These are phyloP conservation scores for Nipponacmea schrenckii DNA, from an alignment of 2,888 invertebrate species.

Conservation along the genomic window DNA sequence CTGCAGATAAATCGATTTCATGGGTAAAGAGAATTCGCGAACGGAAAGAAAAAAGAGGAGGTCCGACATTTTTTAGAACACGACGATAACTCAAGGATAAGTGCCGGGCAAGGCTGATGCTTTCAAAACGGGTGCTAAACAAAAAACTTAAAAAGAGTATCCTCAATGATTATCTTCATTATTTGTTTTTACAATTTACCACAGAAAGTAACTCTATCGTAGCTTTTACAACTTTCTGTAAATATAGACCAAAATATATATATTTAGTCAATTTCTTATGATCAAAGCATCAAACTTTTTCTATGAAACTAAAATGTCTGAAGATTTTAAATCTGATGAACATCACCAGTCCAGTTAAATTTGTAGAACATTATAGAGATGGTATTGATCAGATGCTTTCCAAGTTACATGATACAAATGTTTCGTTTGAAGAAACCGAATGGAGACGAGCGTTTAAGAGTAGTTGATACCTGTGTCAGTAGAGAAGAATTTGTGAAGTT, in stretches of 20 bases:
- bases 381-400: not conserved
- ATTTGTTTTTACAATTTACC: slow-evolving; percentile 15
- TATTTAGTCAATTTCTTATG: slow-evolving; percentile 16
- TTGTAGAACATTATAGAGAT: not conserved
- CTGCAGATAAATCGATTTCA: too few relatives aligned
- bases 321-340: not conserved
- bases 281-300: slow-evolving; percentile 11
- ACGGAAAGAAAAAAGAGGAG: too few relatives aligned
- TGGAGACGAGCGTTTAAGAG: not conserved
- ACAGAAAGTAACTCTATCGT: not conserved
- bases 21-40: too few relatives aligned
- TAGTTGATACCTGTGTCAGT: not conserved
- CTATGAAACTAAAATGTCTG: slow-evolving; percentile 4
- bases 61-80: slow-evolving; percentile 20
- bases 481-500: not conserved
- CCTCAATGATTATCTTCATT: slow-evolving; percentile 21
- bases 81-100: slow-evolving; percentile 27
- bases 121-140: slow-evolving; percentile 17
- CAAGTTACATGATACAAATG: not conserved
- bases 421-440: not conserved
- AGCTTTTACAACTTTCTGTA: slow-evolving; percentile 1
- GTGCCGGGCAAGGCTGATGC: slow-evolving; percentile 29
- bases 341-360: slow-evolving; percentile 10
- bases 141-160: slow-evolving; percentile 25
- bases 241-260: slow-evolving; percentile 7